These are phyloP conservation scores for Mimumesa dahlbomi DNA, from an alignment of 2,888 invertebrate species.

Conservation along the genomic window DNA sequence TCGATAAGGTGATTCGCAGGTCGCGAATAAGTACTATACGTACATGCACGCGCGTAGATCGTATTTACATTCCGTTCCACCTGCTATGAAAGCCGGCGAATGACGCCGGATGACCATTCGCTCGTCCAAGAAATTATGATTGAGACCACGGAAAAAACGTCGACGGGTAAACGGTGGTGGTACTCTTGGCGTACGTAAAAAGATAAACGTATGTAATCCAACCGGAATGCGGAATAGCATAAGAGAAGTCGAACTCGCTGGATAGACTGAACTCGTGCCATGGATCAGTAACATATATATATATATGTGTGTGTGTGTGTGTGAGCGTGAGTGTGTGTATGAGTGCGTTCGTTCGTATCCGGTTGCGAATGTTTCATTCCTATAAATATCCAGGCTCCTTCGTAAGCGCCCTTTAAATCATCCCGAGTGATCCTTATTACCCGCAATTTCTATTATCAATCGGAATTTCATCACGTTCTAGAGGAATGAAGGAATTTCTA, in stretches of 20 bases:
- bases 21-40: too few species aligned
- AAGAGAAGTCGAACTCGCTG: conserved; percentile 44
- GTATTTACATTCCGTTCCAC: too few species aligned
- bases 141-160: conserved; percentile 1
- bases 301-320: too few species aligned
- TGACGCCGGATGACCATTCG: neutral
- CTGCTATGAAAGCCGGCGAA: too few species aligned
- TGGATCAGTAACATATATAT: conserved; percentile 36
- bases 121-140: neutral
- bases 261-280: conserved; percentile 39
- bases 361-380: conserved; percentile 25
- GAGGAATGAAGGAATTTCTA: too few species aligned
- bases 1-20: too few species aligned
- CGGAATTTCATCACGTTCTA: neutral
- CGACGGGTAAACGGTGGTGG: neutral
- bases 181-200: conserved; percentile 17
- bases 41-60: too few species aligned
- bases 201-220: conserved; percentile 54
- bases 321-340: conserved; percentile 3
- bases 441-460: neutral
- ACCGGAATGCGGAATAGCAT: conserved; percentile 65
- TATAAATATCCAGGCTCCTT: conserved; percentile 14
- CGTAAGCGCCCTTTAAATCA: conserved; percentile 1
- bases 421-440: neutral
- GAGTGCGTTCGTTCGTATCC: conserved; percentile 17